Base-by-base conservation (phyloP, 2,888 invertebrate genomes). In the Leptinotarsa rubiginosa region DNA sequence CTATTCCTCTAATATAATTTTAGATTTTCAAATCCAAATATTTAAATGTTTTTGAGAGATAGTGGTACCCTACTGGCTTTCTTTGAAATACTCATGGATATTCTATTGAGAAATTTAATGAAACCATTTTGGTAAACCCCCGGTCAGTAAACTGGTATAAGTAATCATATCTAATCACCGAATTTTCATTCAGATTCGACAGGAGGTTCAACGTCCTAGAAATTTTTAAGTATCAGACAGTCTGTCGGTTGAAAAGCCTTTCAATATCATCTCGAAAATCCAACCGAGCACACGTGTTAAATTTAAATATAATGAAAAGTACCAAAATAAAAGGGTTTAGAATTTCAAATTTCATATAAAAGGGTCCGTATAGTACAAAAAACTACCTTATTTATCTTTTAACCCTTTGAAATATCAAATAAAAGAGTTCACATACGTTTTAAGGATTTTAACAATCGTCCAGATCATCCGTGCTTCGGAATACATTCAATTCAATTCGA, bases 311-410 rank as follows among this genome's bases (percentile, higher is more conserved):
- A 82, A 83, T 82, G 80, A 83, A 84, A 83, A 79, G 80, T 80
- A 81, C 83, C 84, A 84, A 85, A 85, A 85, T 85, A 85, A 85
- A 84, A 79, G 84, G 85, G 85, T 85, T 83, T 85, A 84, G 84
- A 84, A 84, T 85, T 85, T 84, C 85, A 75, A 73, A 79, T 78
- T 79, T 79, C 73, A 78, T 72, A 79, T 79, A 79, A 79, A 79
- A 79, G 79, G 79, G 78, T 76, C 72, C 68, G 71, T 76, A 73
- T 77, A 77, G 79, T 80, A 81, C 78, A 78, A 82, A 83, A 82
- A 81, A 81, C 79, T 81, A 81, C 82, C 82, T 82, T 84, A 83
- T 82, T 83, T 82, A 81, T 81, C 81, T 82, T 81, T 76, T 78
- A 83, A 83, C 84, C 84, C 82, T 83, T 84, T 83, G 76, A 80